These are phyloP conservation scores for Epirrita christyi DNA, from an alignment of 2,888 invertebrate species.

Conservation along the genomic window DNA sequence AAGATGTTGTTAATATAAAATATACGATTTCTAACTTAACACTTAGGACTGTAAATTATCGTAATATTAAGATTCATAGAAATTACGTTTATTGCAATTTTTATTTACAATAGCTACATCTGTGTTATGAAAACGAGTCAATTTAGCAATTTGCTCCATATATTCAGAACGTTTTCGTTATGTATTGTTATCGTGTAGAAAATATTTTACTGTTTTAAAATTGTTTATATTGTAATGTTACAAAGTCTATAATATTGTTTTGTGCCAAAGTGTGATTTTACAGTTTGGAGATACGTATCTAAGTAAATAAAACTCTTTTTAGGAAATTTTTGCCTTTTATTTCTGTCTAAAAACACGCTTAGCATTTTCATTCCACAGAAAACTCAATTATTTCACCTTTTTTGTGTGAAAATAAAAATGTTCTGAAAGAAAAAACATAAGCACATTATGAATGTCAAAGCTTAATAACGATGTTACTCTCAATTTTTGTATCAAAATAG, in stretches of 20 bases:
- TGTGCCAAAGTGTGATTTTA: conserved; percentile 69
- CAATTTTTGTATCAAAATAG: conserved; percentile 11
- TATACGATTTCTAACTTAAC: conserved; percentile 19
- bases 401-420: background rate
- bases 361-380: background rate
- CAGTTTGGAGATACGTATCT: conserved; percentile 63
- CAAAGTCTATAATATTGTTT: conserved; percentile 47
- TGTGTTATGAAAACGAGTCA: conserved; percentile 60
- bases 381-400: conserved; percentile 1
- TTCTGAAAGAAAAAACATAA: background rate
- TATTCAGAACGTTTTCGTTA: conserved; percentile 44
- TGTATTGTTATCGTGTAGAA: conserved; percentile 50
- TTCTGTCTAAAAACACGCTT: background rate
- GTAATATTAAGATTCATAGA: conserved; percentile 23
- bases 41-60: conserved; percentile 29
- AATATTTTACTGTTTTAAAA: conserved; percentile 56
- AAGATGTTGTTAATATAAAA: conserved; percentile 9
- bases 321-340: conserved; percentile 37
- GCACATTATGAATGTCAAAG: conserved; percentile 9
- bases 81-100: conserved; percentile 19
- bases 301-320: conserved; percentile 60
- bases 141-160: conserved; percentile 56
- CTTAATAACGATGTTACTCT: conserved; percentile 4
- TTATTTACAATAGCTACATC: conserved; percentile 43
- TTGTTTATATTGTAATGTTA: conserved; percentile 59